These are phyloP conservation scores for Eulimnadia texana DNA, from an alignment of 1,140 invertebrate species.

Conservation along the genomic window DNA sequence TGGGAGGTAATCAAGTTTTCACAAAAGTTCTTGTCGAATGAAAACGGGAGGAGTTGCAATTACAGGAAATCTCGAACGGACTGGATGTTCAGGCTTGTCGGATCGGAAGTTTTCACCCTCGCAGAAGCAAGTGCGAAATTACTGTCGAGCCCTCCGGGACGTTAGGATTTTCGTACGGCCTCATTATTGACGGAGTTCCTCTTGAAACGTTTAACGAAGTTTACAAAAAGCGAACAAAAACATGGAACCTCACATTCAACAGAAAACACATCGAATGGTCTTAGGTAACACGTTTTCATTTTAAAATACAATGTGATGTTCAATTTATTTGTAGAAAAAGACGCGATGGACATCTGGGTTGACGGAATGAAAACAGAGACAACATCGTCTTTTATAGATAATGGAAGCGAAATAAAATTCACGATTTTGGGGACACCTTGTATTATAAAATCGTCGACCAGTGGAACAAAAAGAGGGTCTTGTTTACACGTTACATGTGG, in stretches of 20 bases:
- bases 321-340: slow-evolving; percentile 45
- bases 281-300: slow-evolving; percentile 38
- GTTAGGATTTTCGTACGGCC: slow-evolving; percentile 62
- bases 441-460: slow-evolving; percentile 6
- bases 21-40: too few species aligned
- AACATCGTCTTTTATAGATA: slow-evolving; percentile 59
- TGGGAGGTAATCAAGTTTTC: slow-evolving; percentile 64
- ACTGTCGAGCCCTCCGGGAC: slow-evolving; percentile 58
- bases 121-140: slow-evolving; percentile 38
- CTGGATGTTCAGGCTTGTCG: slow-evolving; percentile 81
- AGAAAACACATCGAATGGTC: slow-evolving; percentile 42
- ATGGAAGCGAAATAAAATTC: slow-evolving; percentile 69
- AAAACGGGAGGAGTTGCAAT: slow-evolving; percentile 25
- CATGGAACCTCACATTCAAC: slow-evolving; percentile 37
- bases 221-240: slow-evolving; percentile 51
- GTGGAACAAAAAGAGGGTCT: slow-evolving; percentile 11
- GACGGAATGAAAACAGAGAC: slow-evolving; percentile 47
- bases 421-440: neutral
- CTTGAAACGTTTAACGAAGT: slow-evolving; percentile 62
- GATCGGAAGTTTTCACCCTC: slow-evolving; percentile 45
- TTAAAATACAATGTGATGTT: slow-evolving; percentile 4
- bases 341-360: slow-evolving; percentile 58
- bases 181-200: slow-evolving; percentile 57
- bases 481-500: slow-evolving; percentile 3
- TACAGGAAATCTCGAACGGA: slow-evolving; percentile 59